These are phyloP conservation scores for Hydropsyche tenuis DNA, from an alignment of 1,140 invertebrate genomes.

Conservation along the genomic window DNA sequence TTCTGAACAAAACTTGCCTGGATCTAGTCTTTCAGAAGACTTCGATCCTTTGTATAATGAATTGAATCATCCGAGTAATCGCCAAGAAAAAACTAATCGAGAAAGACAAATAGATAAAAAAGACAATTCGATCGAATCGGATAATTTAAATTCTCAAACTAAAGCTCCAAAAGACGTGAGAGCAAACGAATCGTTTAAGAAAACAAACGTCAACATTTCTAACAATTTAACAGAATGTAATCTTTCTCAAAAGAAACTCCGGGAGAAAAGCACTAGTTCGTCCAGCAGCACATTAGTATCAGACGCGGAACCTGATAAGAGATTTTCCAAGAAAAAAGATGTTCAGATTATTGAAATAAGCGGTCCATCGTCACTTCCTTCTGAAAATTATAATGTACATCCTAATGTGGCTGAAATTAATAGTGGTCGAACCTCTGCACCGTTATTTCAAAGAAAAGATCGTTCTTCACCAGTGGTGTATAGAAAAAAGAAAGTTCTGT, in stretches of 20 bases:
- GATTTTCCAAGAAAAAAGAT: background rate
- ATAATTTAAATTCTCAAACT: background rate
- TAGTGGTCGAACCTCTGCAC: slow-evolving; percentile 24
- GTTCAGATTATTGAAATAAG: background rate
- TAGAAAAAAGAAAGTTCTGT: slow-evolving; percentile 17
- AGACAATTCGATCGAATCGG: background rate
- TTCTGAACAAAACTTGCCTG: background rate
- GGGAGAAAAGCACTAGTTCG: slow-evolving; percentile 41
- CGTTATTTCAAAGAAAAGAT: slow-evolving; percentile 12
- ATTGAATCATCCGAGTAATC: background rate
- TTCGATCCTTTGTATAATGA: background rate
- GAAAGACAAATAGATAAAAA: background rate
- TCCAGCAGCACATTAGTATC: slow-evolving; percentile 47
- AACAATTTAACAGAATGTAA: slow-evolving; percentile 9
- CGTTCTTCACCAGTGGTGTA: background rate
- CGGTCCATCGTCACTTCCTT: background rate
- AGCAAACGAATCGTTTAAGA: background rate
- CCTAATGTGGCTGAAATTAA: background rate
- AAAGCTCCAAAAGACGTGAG: background rate
- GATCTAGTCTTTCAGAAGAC: background rate
- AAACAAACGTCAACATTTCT: background rate
- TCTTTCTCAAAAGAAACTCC: slow-evolving; percentile 1
- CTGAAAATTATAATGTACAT: background rate
- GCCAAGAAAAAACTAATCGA: background rate
- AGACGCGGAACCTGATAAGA: slow-evolving; percentile 28